Percentiles rank a stretch among this genome's conserved stretches.
Conservation (phyloP, 2,113 vertebrate species). For the Electrona antarctica region DNA sequence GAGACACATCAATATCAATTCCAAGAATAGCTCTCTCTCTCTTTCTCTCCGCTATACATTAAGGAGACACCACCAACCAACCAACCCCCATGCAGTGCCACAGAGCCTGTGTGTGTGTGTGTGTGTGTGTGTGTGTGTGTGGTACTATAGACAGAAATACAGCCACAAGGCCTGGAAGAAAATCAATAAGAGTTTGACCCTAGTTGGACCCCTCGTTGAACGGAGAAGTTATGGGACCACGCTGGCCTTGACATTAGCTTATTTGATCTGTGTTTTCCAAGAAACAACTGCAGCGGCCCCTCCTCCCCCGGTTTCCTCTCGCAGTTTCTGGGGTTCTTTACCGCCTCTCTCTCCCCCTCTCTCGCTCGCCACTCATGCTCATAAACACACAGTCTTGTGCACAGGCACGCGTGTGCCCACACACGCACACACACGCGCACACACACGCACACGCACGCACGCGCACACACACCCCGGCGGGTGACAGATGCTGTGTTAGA, state of each 20-base stretch:
- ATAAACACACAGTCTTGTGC: not conserved
- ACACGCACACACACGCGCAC: not conserved
- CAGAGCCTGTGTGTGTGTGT: too few species aligned
- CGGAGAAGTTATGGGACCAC: slow-evolving; percentile 72
- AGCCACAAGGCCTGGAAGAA: slow-evolving; percentile 62
- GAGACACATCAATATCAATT: slow-evolving; percentile 22
- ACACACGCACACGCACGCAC: not conserved
- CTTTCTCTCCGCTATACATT: slow-evolving; percentile 9
- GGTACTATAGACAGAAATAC: slow-evolving; percentile 72
- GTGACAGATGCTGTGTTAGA: slow-evolving; percentile 61
- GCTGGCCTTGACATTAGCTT: slow-evolving; percentile 69
- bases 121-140: too few species aligned
- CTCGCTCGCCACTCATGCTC: slow-evolving; percentile 11
- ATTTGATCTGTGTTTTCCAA: slow-evolving; percentile 65
- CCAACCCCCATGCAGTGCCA: too few species aligned
- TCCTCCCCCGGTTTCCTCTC: slow-evolving; percentile 20
- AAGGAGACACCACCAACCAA: not conserved
- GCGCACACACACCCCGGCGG: slow-evolving; percentile 13
- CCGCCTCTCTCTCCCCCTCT: slow-evolving; percentile 49
- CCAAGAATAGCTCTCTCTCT: slow-evolving; percentile 31
- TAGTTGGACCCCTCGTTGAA: slow-evolving; percentile 71
- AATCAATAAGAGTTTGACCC: slow-evolving; percentile 78
- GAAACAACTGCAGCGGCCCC: slow-evolving; percentile 37
- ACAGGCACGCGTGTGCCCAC: too few species aligned
- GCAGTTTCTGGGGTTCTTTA: slow-evolving; percentile 5